A percentile compares a stretch with the other conserved stretches of the same genome.
phyloP scores from a whole-genome alignment of 2,113 vertebrate species.

The Hydrochoerus hydrochaeris region DNA sequence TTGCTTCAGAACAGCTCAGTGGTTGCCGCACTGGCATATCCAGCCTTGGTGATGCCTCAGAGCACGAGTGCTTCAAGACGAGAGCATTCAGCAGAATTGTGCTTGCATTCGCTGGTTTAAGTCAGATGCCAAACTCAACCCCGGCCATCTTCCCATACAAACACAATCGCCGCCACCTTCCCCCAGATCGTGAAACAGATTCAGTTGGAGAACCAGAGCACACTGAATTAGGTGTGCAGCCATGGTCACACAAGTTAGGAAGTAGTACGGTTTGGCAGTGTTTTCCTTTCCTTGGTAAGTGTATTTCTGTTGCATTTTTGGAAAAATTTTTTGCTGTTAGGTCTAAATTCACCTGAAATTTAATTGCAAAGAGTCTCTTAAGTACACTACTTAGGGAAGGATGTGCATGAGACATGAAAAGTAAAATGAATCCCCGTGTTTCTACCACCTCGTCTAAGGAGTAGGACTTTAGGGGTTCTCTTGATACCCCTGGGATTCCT shows the following conservation, averaged over 20 bases:
- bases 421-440: background rate
- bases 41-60: background rate
- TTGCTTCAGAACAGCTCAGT: slow-evolving; percentile 49
- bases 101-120: background rate
- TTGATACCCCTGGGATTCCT: background rate
- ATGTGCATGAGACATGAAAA: background rate
- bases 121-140: background rate
- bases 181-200: background rate
- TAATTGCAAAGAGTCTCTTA: background rate
- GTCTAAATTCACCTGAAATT: slow-evolving; percentile 42
- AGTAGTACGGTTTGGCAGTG: slow-evolving; percentile 17
- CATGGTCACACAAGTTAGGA: background rate
- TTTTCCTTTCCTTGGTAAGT: slow-evolving; percentile 57
- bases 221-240: background rate
- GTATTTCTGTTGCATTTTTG: slow-evolving; percentile 45
- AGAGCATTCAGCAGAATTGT: background rate
- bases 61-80: background rate
- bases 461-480: background rate
- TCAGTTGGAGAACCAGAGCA: background rate
- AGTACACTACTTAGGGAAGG: slow-evolving; percentile 11
- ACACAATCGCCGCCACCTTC: background rate
- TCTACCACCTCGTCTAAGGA: background rate
- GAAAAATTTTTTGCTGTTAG: slow-evolving; percentile 43
- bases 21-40: background rate
- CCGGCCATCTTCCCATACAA: too few species aligned